Evolutionary conservation across 2,888 invertebrate genomes (phyloP), one percentile per base, ranked within the genome.

Genomic region (Xestia ashworthii): DNA sequence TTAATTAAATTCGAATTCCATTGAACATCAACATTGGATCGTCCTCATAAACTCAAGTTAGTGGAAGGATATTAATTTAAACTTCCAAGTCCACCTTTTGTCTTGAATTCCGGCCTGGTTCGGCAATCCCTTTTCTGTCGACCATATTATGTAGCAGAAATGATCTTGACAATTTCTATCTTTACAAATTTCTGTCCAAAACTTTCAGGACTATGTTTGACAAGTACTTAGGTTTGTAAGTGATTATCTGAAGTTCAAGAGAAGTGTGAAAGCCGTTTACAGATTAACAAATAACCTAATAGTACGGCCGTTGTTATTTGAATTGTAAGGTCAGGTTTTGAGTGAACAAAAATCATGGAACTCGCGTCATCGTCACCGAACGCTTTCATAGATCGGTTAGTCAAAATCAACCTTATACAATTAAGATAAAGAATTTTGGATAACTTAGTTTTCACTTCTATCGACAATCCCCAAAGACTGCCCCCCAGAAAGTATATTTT

Each of bases 21-120:
- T 22, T 44, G 25, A 74, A 65, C 48, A 50, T 50, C 11, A 46
- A 69, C 69, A 38, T 2, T 41, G 58, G 32, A 62, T 58, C 32
- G 8, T 41, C 19, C 67, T 32, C 67, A 41, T n/a, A 67, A 64
- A 9, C 44, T 22, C 64, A 71, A 55, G 53, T 73, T 70, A 74
- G 50, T 76, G 60, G 67, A 74, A 65, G 41, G 70, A 48, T 71
- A 80, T 76, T 76, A 84, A 84, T 84, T 70, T 58, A 38, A 85
- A 84, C 76, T 84, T 71, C 50, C 16, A 67, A 78, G 50, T 48
- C 3, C 66, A 71, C 65, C 72, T 78, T 78, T 84, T 84, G 76
- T 87, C 46, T 73, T 16, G 50, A 44, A 69, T 62, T 25, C 41
- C 44, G 32, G n/a, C 3, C 32, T 65, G 71, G 64, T 73, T 75